Evolutionary conservation across 2,113 vertebrate genomes (phyloP), one percentile per base, ranked within the genome.

Genomic region (Gymnarchus niloticus): DNA sequence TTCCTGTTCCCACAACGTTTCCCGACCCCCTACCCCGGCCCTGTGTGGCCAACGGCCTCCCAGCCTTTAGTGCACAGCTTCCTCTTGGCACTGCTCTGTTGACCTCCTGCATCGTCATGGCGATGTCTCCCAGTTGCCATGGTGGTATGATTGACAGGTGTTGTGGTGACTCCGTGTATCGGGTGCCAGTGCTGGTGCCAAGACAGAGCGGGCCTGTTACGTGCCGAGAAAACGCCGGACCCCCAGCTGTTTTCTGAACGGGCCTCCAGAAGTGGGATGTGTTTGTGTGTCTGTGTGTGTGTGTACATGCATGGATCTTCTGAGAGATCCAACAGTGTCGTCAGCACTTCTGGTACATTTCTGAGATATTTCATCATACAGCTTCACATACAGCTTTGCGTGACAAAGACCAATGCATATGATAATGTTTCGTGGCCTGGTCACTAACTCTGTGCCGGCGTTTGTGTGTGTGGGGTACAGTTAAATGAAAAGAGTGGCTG

Each of bases 51-150:
- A 84, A 28, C 49, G 54, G 80, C 46, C 85, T 81, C 84, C 90
- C 89, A 87, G 90, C 91, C 90, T 91, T 91, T 91, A 92, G 90
- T 91, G 88, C 93, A 91, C 93, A 93, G 92, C 91, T 92, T 93
- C 91, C 89, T 93, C 90, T 87, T 94, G 93, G 93, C 94, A 93
- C 84, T 28, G 0, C 87, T 59, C 83, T 73, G 84, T 81, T 84
- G 85, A 87, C 91, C 91, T 92, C 92, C 88, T 89, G 92, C 90
- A 90, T 86, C 85, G 56, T 84, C 85, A 54, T 88, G 87, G 87
- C 28, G 86, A 87, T 91, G 90, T 91, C 91, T 92, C 89, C 83
- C 87, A 65, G 85, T 93, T 87, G 88, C 92, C 91, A 92, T 91
- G 89, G 90, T 76, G 86, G 85, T 80, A 57, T 93, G 93, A 94